Conservation (phyloP, 1,140 invertebrate species). For the Ceratina japonica region DNA sequence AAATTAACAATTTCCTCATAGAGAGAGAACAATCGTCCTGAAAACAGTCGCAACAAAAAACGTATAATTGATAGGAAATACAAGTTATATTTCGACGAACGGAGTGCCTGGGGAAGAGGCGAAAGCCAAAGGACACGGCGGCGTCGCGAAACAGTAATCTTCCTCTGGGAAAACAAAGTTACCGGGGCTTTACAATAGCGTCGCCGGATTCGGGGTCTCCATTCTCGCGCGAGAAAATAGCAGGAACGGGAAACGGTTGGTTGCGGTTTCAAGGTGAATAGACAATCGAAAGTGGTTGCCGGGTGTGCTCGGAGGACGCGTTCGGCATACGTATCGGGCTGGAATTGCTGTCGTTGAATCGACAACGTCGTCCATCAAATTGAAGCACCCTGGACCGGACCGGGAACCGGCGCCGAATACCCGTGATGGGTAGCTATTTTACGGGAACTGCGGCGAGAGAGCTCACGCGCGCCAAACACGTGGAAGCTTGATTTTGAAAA, state of each 20-base stretch:
- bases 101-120: background rate
- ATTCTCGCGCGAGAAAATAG: conserved; percentile 2
- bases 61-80: no score
- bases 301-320: background rate
- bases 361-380: conserved; percentile 42
- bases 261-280: conserved; percentile 47
- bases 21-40: no score
- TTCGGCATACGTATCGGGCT: background rate
- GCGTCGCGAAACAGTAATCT: background rate
- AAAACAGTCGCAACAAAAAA: no score
- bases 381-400: conserved; percentile 15
- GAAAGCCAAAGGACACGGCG: background rate
- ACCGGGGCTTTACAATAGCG: background rate
- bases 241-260: conserved; percentile 22
- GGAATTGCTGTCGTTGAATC: conserved; percentile 42
- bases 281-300: conserved; percentile 44
- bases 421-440: background rate
- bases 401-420: background rate
- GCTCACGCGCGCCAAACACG: background rate
- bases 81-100: background rate
- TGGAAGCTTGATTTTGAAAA: conserved; percentile 16
- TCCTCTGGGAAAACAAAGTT: no score
- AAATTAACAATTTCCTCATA: no score
- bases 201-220: background rate
- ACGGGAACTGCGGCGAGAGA: background rate